phyloP scores from a whole-genome alignment of 2,113 vertebrate genomes.

The Heterochromis multidens region DNA sequence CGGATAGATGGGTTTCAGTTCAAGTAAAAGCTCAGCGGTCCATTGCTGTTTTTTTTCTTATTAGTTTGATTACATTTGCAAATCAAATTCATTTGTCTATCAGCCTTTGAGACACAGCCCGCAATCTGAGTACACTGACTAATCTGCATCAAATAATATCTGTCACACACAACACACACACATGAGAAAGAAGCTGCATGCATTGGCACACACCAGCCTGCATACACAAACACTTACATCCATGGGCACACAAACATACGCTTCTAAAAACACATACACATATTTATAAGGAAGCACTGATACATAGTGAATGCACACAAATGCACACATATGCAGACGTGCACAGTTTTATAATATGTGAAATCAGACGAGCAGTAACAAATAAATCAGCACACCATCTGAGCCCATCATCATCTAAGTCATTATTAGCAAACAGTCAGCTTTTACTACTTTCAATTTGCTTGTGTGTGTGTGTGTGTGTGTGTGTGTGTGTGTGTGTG shows the following conservation, averaged over 20 bases:
- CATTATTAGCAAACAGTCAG: conserved; percentile 86
- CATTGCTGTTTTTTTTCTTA: conserved; percentile 95
- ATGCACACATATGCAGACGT: background rate
- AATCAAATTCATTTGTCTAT: conserved; percentile 99
- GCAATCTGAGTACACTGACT: conserved; percentile 95
- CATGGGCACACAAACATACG: background rate
- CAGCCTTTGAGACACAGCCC: conserved; percentile 93
- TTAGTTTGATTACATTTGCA: conserved; percentile 99
- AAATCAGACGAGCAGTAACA: conserved; percentile 96
- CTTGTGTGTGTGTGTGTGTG: conserved; percentile 53
- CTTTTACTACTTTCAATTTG: conserved; percentile 99
- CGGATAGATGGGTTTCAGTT: background rate
- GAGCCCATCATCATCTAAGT: conserved; percentile 96
- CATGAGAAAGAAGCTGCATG: background rate
- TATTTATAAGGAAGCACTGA: background rate
- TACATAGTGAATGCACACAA: conserved; percentile 1
- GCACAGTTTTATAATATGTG: conserved; percentile 82
- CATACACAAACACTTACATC: background rate
- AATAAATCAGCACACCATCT: conserved; percentile 98
- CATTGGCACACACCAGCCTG: background rate
- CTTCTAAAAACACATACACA: background rate
- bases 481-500: conserved; percentile 17
- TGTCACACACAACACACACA: conserved; percentile 40
- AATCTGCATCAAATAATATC: conserved; percentile 96
- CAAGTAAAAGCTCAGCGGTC: conserved; percentile 68